phyloP scores from a whole-genome alignment of 2,888 invertebrate species.

The Agonopterix alstromeriana region DNA sequence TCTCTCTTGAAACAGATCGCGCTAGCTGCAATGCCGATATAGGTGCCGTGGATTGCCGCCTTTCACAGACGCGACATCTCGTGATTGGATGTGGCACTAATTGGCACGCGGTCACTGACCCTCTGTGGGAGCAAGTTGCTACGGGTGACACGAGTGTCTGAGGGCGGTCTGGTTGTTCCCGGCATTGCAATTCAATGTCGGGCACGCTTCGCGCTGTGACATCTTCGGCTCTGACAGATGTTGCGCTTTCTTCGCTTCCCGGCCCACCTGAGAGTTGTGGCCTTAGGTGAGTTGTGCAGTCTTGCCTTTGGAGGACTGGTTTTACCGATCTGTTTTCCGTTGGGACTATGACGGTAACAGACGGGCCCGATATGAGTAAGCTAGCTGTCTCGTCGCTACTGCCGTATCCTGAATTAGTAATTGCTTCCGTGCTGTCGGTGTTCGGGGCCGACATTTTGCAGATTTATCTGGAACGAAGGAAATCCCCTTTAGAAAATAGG shows the following conservation, averaged over 20 bases:
- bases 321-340: conserved; percentile 77
- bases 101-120: conserved; percentile 81
- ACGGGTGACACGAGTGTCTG: conserved; percentile 74
- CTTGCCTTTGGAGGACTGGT: conserved; percentile 90
- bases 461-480: conserved; percentile 47
- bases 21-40: conserved; percentile 86
- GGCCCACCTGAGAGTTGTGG: conserved; percentile 83
- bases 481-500: conserved; percentile 2
- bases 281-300: conserved; percentile 87
- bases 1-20: conserved; percentile 90
- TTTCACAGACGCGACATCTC: conserved; percentile 83
- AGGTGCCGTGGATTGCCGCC: conserved; percentile 88
- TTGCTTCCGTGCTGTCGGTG: conserved; percentile 74
- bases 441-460: conserved; percentile 64
- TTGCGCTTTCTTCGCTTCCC: conserved; percentile 85
- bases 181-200: conserved; percentile 88
- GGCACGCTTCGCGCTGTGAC: conserved; percentile 86
- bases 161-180: conserved; percentile 74
- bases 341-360: conserved; percentile 70
- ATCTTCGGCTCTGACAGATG: conserved; percentile 80
- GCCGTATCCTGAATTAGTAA: conserved; percentile 80
- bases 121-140: conserved; percentile 77
- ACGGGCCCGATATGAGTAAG: conserved; percentile 81
- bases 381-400: conserved; percentile 91
- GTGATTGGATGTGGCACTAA: conserved; percentile 80